These are phyloP conservation scores for Lymantria dispar DNA, from an alignment of 2,888 invertebrate genomes.

Conservation along the genomic window DNA sequence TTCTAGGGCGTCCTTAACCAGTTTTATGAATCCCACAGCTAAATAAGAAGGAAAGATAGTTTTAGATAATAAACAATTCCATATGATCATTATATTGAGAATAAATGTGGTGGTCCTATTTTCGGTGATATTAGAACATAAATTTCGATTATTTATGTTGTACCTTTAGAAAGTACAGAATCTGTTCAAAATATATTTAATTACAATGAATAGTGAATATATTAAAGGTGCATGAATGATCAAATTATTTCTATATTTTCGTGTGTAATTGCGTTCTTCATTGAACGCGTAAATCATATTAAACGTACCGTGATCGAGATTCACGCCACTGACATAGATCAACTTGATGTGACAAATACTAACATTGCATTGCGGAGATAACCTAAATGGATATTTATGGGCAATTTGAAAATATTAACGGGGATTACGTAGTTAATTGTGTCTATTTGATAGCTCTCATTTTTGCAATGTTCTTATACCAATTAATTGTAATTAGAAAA, in stretches of 20 bases:
- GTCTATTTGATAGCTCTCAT: neutral
- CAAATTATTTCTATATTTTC: conserved; percentile 33
- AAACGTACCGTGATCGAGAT: conserved; percentile 34
- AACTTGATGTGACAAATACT: conserved; percentile 37
- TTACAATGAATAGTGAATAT: no score
- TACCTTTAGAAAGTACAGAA: no score
- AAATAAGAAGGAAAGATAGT: no score
- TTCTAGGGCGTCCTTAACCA: no score
- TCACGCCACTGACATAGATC: conserved; percentile 35
- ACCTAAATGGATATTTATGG: conserved; percentile 30
- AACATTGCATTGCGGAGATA: conserved; percentile 28
- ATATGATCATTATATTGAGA: no score
- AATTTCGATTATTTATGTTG: no score
- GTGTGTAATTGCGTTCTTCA: conserved; percentile 25
- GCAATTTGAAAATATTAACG: conserved; percentile 11
- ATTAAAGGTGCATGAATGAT: no score
- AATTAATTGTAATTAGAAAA: neutral
- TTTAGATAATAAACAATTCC: no score
- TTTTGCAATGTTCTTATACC: neutral
- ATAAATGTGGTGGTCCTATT: no score
- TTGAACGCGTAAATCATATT: conserved; percentile 39
- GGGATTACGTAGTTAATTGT: neutral
- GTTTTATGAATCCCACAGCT: no score
- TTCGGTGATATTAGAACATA: no score
- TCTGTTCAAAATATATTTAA: no score